These are phyloP conservation scores for Drosophila aldrichi DNA, from an alignment of 2,888 invertebrate species.

Conservation along the genomic window DNA sequence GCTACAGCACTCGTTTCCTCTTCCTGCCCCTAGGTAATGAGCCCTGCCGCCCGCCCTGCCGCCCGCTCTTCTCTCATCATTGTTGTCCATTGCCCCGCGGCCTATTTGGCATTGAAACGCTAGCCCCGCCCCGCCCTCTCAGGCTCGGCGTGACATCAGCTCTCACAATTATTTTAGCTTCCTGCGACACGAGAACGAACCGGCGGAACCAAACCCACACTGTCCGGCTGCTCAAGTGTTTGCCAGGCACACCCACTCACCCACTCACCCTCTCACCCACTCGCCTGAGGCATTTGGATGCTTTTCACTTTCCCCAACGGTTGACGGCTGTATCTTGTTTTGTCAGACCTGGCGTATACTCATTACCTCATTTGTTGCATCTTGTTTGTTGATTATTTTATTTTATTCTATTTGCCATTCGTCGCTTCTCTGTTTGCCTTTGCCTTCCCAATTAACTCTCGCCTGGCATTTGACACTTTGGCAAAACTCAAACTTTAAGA, in stretches of 20 bases:
- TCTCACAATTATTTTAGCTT: constrained; percentile 59
- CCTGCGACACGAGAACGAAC: constrained; percentile 33
- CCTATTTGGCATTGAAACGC: constrained; percentile 59
- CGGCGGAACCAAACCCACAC: constrained; percentile 38
- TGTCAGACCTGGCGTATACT: constrained; percentile 66
- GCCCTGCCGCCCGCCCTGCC: constrained; percentile 32
- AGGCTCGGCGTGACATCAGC: constrained; percentile 26
- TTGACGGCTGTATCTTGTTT: constrained; percentile 10
- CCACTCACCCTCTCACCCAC: background rate
- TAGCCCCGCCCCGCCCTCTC: constrained; percentile 23
- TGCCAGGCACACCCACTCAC: constrained; percentile 44
- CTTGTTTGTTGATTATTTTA: constrained; percentile 71
- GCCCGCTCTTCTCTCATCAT: constrained; percentile 3
- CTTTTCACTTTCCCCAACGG: constrained; percentile 65
- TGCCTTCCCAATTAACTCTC: constrained; percentile 37
- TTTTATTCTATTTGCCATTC: constrained; percentile 69
- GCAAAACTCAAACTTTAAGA: background rate
- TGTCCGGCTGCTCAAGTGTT: constrained; percentile 77
- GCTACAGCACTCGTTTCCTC: constrained; percentile 37
- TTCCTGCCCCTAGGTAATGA: constrained; percentile 45
- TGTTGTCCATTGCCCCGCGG: constrained; percentile 47
- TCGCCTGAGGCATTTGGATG: constrained; percentile 68
- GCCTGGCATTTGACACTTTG: background rate
- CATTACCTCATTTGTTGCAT: constrained; percentile 69
- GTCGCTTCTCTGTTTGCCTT: constrained; percentile 46